A percentile compares a stretch with the other conserved stretches of the same genome.
These are phyloP conservation scores for Laticauda laticaudata DNA, from an alignment of 2,113 vertebrate genomes.

Conservation along the genomic window DNA sequence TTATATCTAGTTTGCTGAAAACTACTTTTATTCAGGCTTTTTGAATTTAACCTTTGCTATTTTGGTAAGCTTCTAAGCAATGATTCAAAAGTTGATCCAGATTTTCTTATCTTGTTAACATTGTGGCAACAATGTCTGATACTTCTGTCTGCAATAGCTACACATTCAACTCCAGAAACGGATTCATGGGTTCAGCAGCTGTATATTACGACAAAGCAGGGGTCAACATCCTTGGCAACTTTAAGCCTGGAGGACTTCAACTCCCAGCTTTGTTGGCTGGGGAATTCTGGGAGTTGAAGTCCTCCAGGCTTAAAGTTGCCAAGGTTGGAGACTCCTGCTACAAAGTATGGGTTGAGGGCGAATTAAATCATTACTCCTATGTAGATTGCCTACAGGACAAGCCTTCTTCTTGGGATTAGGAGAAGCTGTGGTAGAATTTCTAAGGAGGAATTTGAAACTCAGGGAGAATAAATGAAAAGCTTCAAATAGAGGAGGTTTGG, in stretches of 20 bases:
- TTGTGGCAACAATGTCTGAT: not conserved
- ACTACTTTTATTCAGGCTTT: not conserved
- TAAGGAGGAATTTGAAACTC: not conserved
- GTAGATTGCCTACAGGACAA: not conserved
- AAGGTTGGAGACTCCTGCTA: not conserved
- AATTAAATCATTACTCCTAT: not conserved
- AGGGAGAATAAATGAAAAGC: not conserved
- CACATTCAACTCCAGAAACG: not conserved
- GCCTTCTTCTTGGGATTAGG: not conserved
- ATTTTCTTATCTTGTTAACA: not conserved
- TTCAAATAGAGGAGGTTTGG: not conserved
- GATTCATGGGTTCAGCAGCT: not conserved
- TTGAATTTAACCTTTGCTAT: not conserved
- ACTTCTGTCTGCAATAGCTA: not conserved
- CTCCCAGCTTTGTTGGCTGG: too few relatives aligned
- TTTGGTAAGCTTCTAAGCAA: not conserved
- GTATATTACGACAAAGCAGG: not conserved
- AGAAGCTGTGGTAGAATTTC: not conserved
- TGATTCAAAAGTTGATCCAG: not conserved
- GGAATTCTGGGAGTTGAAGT: too few relatives aligned
- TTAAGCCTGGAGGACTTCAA: too few relatives aligned
- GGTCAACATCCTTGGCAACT: not conserved
- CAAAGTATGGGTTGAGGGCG: not conserved
- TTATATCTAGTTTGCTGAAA: not conserved
- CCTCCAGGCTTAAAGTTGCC: too few relatives aligned